Evolutionary conservation across 2,113 vertebrate species (phyloP), one percentile per base, ranked within the genome.

Genomic region (Arvicanthis niloticus): DNA sequence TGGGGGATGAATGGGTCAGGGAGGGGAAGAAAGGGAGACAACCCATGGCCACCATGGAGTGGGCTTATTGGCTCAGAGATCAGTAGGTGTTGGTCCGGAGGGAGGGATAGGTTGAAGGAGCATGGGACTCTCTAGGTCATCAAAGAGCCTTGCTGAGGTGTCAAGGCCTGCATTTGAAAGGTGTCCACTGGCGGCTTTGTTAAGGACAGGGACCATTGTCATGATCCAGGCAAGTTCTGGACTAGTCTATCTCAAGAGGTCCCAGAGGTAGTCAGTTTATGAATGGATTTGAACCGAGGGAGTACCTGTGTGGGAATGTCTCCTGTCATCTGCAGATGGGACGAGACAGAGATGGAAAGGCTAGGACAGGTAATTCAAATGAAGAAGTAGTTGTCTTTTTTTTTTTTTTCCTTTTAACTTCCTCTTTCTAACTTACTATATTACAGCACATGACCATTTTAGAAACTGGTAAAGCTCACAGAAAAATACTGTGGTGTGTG

Each of bases 361-460:
- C 42, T 48, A 1, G 51, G 51, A 11, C 31, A 82, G 67, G 16
- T 16, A 34, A 34, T 86, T 31, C 12, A 96, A 80, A 88, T 73
- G 37, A 95, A 62, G 73, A 34, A 75, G 29, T 6, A 75, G 37
- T 6, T 29, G 4, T 5, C 37, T 56, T 76, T 42, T 51, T 12
- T 78, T 51, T 56, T 75, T 42, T 40, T 80, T 21, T 70, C 10
- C n/a, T 68, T 68, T 53, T 60, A 94, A 40, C 48, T 93, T 94
- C 93, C 42, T 58, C 93, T 95, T 88, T 95, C 76, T 91, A 70
- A 78, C 45, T 93, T 62, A n/a, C 10, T 82, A n/a, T 72, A 24
- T 53, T 93, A 76, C 16, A 62, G 67, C 31, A 31, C n/a, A 65
- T 31, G 58, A 86, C 51, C 53, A 9, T 62, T 91, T 96, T 81